Evolutionary conservation across 1,140 invertebrate genomes (phyloP), one percentile per base, ranked within the genome.

Genomic region (Hycleus phaleratus): DNA sequence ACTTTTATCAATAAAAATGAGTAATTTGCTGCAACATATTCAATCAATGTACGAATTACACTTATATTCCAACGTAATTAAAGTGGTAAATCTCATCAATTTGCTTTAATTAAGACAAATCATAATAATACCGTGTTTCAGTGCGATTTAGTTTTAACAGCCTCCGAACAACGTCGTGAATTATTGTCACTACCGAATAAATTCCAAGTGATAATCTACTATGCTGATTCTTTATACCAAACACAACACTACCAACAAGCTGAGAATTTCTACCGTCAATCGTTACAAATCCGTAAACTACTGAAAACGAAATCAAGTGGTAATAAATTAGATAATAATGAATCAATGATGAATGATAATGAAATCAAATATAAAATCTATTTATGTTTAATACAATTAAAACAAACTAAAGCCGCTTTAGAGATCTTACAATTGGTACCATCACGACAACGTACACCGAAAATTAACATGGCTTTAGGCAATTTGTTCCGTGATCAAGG

Each of bases 361-460:
- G 87, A 90, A 63, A 82, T 91, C n/a, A 88, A 88, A 70, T 90
- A 84, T 68, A 83, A 87, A 70, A 81, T 90, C 42, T 81, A 89
- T 71, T 67, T 81, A 18, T 91, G 88, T 74, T 77, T 84, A 62
- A 68, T 85, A 3, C 80, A 85, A 56, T 73, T 86, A 55, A 85
- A 86, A 63, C 85, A 86, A 64, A 77, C 74, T 39, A 76, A 81
- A 59, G 64, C 53, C 70, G 86, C 87, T 3, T 76, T 88, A 38
- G 79, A 80, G 65, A 78, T 87, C 58, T 70, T 91, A 18, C 86
- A 90, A 72, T 82, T 81, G 54, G 85, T 91, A 54, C 81, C 83
- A 44, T 84, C 81, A 38, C 85, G 85, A 51, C 55, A 47, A 38
- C 60, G 71, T 42, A 69, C 66, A 5, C 62, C 72, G 12, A 75